Evolutionary conservation across 1,140 invertebrate genomes (phyloP).

Genomic region (Diabrotica virgifera): DNA sequence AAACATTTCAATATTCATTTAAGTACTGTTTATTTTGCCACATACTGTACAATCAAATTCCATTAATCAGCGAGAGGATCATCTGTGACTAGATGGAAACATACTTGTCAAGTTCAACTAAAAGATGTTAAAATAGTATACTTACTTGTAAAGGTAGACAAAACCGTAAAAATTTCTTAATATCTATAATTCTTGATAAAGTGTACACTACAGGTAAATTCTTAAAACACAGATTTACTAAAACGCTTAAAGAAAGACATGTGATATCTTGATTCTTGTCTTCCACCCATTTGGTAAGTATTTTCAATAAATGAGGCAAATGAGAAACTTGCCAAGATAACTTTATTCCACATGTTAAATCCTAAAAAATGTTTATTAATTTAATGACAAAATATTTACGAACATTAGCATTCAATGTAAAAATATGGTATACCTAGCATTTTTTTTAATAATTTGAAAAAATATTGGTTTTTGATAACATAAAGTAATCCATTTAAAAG

Average conservation of each 20-base stretch:
- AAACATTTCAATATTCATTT: too few species aligned
- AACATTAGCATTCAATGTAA: too few species aligned
- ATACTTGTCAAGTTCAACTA: too few species aligned
- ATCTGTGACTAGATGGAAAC: too few species aligned
- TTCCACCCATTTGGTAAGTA: slow-evolving; percentile 60
- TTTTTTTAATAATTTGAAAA: too few species aligned
- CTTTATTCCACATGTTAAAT: slow-evolving; percentile 67
- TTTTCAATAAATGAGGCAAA: slow-evolving; percentile 59
- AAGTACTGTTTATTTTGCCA: too few species aligned
- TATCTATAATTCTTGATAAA: slow-evolving; percentile 62
- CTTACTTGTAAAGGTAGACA: slow-evolving; percentile 57
- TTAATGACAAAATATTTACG: too few species aligned
- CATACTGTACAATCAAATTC: too few species aligned
- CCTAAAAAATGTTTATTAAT: slow-evolving; percentile 47
- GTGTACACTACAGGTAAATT: slow-evolving; percentile 65
- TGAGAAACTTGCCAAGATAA: slow-evolving; percentile 70
- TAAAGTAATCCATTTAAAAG: too few species aligned
- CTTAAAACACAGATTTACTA: slow-evolving; percentile 71
- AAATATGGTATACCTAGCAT: too few species aligned
- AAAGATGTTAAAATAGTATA: not conserved
- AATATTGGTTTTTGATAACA: too few species aligned
- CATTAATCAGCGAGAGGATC: too few species aligned
- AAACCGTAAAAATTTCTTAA: slow-evolving; percentile 58
- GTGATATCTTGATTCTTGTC: slow-evolving; percentile 55
- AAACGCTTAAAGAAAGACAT: slow-evolving; percentile 59